phyloP scores from a whole-genome alignment of 1,140 invertebrate genomes.

The Calliphora vicina region DNA sequence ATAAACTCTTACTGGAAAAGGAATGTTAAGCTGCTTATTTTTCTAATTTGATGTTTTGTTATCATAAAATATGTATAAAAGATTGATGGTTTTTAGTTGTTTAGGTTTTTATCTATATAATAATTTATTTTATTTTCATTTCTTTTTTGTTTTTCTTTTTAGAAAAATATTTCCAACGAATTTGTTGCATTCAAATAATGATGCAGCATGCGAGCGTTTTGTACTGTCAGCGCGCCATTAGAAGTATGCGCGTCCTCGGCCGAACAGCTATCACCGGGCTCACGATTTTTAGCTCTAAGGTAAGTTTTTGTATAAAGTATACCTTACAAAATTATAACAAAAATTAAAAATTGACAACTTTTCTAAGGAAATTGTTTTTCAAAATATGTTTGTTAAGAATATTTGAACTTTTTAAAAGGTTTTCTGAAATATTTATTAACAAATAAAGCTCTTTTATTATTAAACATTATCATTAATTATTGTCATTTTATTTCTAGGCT shows the following conservation, averaged over 20 bases:
- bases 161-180: constrained; percentile 61
- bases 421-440: too few species aligned
- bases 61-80: neutral
- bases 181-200: constrained; percentile 62
- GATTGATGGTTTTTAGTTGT: neutral
- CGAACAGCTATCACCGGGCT: constrained; percentile 63
- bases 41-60: neutral
- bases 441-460: too few species aligned
- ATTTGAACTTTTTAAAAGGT: too few species aligned
- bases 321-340: too few species aligned
- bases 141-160: neutral
- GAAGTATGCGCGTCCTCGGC: constrained; percentile 64
- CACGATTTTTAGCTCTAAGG: constrained; percentile 63
- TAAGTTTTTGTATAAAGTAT: constrained; percentile 37
- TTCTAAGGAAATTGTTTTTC: too few species aligned
- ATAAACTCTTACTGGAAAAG: neutral
- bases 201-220: constrained; percentile 65
- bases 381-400: too few species aligned
- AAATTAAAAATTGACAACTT: too few species aligned
- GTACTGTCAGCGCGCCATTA: constrained; percentile 64
- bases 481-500: constrained; percentile 48
- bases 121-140: neutral
- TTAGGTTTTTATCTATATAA: neutral
- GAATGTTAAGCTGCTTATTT: neutral
- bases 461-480: too few species aligned